Base-by-base conservation (phyloP, 2,888 invertebrate species). In the Tenthredo livida region DNA sequence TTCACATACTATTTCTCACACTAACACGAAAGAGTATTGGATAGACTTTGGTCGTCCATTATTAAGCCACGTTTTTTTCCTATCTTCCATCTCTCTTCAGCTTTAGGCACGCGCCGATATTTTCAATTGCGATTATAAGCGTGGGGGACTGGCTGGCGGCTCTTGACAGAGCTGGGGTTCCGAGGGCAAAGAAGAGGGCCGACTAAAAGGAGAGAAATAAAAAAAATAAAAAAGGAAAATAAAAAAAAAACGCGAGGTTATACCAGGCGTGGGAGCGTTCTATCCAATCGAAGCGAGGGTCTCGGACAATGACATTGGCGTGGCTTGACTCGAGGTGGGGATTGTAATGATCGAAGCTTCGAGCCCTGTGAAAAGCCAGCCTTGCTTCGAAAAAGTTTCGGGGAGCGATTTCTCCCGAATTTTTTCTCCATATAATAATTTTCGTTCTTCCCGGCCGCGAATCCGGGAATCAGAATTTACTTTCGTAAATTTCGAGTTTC, bases 121-220 rank as follows among this genome's bases (percentile, higher is more conserved):
- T 84, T 78, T 84, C 84, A 65, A 67, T 84, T 84, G 84, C 84
- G 40, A 67, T 84, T 80, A 84, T 29, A 37, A 43, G 37, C 43
- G 77, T 80, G 33, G 83, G 67, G 83, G 29, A 21, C 33, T 54
- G 77, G 17, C 33, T 54, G 77, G 17, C 77, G 50, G 33, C 80
- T 65, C 80, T 58, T 21, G 65, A 40, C 70, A 61, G 67, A 47
- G 67, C n/a, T n/a, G n/a, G 43, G 47, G 47, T 37, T 29, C 67
- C 83, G 67, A 50, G 83, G 83, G 70, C 43, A 33, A 33, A 43
- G 29, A 50, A 61, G 40, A 33, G 61, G 21, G 80, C 77, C 33
- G 54, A n/a, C 77, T 43, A 54, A 77, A 77, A 47, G 54, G 77
- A 77, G 29, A 29, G 33, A 50, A 21, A 50, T 9, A 10, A 61